Conservation (phyloP, 2,797 vertebrate genomes). For the Smutsia gigantea region DNA sequence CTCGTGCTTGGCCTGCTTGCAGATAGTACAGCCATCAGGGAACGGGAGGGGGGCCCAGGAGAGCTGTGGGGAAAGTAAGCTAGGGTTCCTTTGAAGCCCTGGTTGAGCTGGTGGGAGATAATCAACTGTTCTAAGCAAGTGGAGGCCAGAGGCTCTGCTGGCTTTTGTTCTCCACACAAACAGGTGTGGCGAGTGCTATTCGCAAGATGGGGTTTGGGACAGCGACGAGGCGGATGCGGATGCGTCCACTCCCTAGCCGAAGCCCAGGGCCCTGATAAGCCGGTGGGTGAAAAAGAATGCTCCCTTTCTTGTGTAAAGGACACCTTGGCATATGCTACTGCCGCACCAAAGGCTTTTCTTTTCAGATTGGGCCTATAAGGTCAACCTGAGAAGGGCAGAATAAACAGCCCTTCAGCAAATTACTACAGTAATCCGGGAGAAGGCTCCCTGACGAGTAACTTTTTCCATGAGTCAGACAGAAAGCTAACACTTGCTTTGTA, state of each 20-base stretch:
- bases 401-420: conserved; percentile 67
- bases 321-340: neutral
- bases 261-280: neutral
- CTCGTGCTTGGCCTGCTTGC: accelerated
- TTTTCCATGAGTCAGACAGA: conserved; percentile 80
- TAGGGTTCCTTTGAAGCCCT: neutral
- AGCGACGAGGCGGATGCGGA: neutral
- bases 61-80: neutral
- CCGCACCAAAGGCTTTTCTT: neutral
- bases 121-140: neutral
- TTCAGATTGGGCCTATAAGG: neutral
- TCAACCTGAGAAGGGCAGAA: conserved; percentile 42
- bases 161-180: neutral
- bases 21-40: accelerated
- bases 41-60: neutral
- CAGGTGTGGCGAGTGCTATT: neutral
- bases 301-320: neutral
- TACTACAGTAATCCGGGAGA: conserved; percentile 41
- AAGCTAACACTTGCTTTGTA: conserved; percentile 47
- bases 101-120: neutral
- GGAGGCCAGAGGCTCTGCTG: neutral
- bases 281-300: neutral
- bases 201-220: neutral
- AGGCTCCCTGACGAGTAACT: conserved; percentile 34
- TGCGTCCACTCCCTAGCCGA: neutral